Base-by-base conservation (phyloP, 2,888 invertebrate genomes). In the Acrobasis repandana region DNA sequence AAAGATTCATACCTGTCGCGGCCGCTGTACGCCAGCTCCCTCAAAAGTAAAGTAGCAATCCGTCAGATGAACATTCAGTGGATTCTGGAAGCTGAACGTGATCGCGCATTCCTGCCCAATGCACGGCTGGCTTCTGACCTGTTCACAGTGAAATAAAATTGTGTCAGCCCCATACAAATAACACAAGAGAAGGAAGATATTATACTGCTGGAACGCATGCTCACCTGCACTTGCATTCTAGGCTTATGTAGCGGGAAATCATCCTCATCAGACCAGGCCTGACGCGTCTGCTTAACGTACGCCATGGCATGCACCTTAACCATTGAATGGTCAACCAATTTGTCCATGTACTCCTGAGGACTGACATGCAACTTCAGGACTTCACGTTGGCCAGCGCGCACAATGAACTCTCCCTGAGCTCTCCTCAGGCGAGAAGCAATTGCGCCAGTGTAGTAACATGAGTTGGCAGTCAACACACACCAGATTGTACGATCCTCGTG, bases 261-360 rank as follows among this genome's bases (percentile, higher is more conserved):
- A 68, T 95, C 95, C 75, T 95, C 95, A 70, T 95, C 95, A 56
- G 95, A 94, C 94, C 95, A 96, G 1, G 95, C 94, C 79, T 96
- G 96, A 51, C 93, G 93, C 0, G 96, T 96, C 78, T 96, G 95
- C 70, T 94, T 92, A 1, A 96, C 95, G 66, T 93, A 94, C 3
- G 95, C 95, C 86, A 95, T 93, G n/a, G 95, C 95, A 70, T 95
- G 95, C 63, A 96, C 94, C 86, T 95, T 95, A 61, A 96, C 91
- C 86, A 95, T 93, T 58, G 94, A 92, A 72, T 95, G 95, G 74
- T 96, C 96, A 0, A 95, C 95, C 67, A 96, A 76, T 75, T 95
- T 94, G 63, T 94, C 93, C 86, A 95, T 92, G 79, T 96, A 96
- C 64, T 96, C 95, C 60, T 94, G 93, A 14, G 94, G 93, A 11